Evolutionary conservation across 2,113 vertebrate genomes (phyloP), one percentile per base, ranked within the genome.

Genomic region (Solenodon paradoxus): DNA sequence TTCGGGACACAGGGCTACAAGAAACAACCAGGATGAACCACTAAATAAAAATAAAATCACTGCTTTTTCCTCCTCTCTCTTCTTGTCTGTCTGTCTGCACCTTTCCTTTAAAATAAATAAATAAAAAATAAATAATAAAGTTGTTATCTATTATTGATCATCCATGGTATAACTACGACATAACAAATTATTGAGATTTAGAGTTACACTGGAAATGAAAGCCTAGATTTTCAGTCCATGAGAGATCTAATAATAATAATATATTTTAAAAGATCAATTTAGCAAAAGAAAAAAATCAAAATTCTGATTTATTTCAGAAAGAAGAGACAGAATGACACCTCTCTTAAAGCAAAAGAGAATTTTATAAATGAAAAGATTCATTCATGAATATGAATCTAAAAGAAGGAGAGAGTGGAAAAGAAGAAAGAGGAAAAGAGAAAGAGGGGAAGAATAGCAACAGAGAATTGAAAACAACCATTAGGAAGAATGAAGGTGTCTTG

Each of bases 281-380:
- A 72, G 66, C 9, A 26, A 84, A 51, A 55, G 63, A 26, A 84
- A 51, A 55, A 64, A 26, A 80, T 35, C n/a, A 74, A 55, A 69
- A 77, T 75, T 78, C 10, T 77, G n/a, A 88, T 35, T 42, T 55
- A 45, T 94, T 95, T 94, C 63, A 92, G 51, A 84, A 94, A 35
- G 35, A 64, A 93, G 59, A 77, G 16, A 20, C 26, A 71, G 24
- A 92, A 74, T 79, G 40, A 55, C 7, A 68, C 26, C 90, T 90
- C 38, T 69, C 24, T 40, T 49, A 80, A 69, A 15, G 26, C 38
- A 69, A 77, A 59, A 77, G 59, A 59, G 30, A 86, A 53, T 42
- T 68, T 81, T 77, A 89, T 35, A 74, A 71, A 77, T 47, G 30
- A 80, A 80, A 78, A 77, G 30, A 45, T 26, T 51, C 38, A 35